A percentile compares a stretch with the other conserved stretches of the same genome.
phyloP scores from a whole-genome alignment of 2,888 invertebrate species.

The Aspidiotus rigidus region DNA sequence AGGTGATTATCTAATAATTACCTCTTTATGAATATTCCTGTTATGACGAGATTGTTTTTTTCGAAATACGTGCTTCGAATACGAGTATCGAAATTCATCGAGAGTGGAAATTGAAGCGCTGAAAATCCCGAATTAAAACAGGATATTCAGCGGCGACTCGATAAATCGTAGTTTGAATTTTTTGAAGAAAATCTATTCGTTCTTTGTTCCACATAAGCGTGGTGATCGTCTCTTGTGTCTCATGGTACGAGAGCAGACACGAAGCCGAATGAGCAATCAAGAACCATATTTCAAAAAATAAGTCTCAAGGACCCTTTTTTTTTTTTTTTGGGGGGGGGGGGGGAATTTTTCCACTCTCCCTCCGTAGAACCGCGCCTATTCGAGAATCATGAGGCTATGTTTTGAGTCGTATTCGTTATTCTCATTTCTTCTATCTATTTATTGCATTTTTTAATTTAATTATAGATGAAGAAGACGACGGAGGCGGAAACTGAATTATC shows the following conservation, averaged over 20 bases:
- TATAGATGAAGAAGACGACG: slow-evolving; percentile 2
- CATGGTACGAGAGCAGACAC: slow-evolving; percentile 1
- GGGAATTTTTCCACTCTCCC: no score
- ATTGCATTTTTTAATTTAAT: slow-evolving; percentile 1
- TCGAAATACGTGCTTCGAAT: no score
- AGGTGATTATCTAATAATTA: no score
- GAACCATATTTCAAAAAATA: background rate
- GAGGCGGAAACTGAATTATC: background rate
- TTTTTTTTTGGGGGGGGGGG: no score
- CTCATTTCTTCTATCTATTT: slow-evolving; percentile 1
- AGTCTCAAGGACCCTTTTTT: no score
- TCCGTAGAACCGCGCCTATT: no score
- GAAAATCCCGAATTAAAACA: slow-evolving; percentile 11
- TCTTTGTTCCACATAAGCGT: slow-evolving; percentile 1
- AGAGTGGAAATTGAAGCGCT: slow-evolving; percentile 9
- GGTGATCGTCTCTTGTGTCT: slow-evolving; percentile 1
- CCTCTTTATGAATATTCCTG: no score
- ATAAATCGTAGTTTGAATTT: slow-evolving; percentile 13
- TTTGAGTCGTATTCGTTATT: background rate
- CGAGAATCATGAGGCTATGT: slow-evolving; percentile 2
- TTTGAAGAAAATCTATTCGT: background rate
- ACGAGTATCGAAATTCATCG: no score
- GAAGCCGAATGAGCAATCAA: background rate
- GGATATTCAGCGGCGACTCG: slow-evolving; percentile 6
- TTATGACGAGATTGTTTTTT: no score